Evolutionary conservation across 2,797 vertebrate genomes (phyloP).

Genomic region (Leptoclinus maculatus): DNA sequence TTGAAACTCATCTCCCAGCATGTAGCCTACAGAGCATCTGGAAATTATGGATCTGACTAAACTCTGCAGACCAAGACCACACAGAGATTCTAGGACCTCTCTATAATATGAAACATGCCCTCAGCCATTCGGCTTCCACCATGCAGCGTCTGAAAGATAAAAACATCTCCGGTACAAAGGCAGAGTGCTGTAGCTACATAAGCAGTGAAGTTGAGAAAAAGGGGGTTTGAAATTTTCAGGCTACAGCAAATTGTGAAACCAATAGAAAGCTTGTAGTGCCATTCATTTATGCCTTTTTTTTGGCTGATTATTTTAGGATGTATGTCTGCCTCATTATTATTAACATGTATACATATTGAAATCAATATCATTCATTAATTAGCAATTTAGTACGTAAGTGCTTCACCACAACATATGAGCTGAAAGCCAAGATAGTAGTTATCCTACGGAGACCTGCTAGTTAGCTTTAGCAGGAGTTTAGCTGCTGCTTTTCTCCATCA

Average conservation of each 20-base stretch:
- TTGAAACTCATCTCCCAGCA: constrained; percentile 12
- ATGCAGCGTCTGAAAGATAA: not conserved
- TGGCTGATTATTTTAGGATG: too few species aligned
- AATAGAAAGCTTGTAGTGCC: not conserved
- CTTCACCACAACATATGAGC: not conserved
- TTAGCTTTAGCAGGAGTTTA: not conserved
- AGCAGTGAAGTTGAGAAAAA: not conserved
- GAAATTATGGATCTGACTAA: constrained; percentile 30
- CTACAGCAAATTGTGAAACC: not conserved
- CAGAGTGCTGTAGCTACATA: not conserved
- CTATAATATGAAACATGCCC: not conserved
- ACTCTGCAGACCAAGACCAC: constrained; percentile 11
- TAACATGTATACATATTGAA: too few species aligned
- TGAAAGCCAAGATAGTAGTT: not conserved
- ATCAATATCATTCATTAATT: too few species aligned
- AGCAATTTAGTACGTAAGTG: not conserved
- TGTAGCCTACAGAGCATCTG: constrained; percentile 45
- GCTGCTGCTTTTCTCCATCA: not conserved
- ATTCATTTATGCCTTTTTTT: not conserved
- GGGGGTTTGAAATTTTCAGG: not conserved
- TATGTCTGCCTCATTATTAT: too few species aligned
- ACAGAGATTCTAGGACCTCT: not conserved
- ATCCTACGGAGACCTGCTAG: not conserved
- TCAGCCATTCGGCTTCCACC: not conserved
- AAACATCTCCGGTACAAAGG: not conserved